Base-by-base conservation (phyloP, 2,797 vertebrate genomes). In the Fundulus diaphanus region DNA sequence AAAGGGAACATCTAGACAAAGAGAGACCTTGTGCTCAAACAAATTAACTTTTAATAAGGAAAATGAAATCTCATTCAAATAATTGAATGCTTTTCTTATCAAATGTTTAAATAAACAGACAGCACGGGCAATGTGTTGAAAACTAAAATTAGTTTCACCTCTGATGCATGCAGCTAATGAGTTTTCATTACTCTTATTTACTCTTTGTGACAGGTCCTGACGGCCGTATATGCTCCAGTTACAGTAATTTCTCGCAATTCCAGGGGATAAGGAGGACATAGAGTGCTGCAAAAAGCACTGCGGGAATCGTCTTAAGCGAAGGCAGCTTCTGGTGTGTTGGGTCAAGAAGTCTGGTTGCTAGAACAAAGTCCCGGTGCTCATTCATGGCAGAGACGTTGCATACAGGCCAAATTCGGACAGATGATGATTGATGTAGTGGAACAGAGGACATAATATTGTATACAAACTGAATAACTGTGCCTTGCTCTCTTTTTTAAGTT, bases 1-100 rank as follows among this genome's bases (percentile, higher is more conserved):
- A 66, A 82, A 87, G 89, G 85, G 81, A 78, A 82, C 56, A 40
- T 6, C 1, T 20, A 76, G 78, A 90, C 87, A 86, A 85, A 88
- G 74, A 76, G 40, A 65, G 72, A 78, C 76, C 73, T 31, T 75
- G 74, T 76, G 72, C 66, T 68, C 78, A 66, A 76, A 79, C 24
- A 72, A 85, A 92, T 90, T 87, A 85, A 86, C 89, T 92, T 90
- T 90, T 87, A 82, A 90, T 86, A 87, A 87, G 82, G 80, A 80
- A 84, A 87, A 83, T 71, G 70, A 5, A 59, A 91, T 87, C 65
- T 82, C 83, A 87, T 90, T 85, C 22, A 74, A 56, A 81, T 63
- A 69, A 48, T 82, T 88, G 86, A 87, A 90, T 88, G 69, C 86
- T 78, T 78, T 87, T 83, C 86, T 87, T 77, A 86, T 87, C 69